Base-by-base conservation (phyloP, 2,888 invertebrate species). In the Diarsia rubi region DNA sequence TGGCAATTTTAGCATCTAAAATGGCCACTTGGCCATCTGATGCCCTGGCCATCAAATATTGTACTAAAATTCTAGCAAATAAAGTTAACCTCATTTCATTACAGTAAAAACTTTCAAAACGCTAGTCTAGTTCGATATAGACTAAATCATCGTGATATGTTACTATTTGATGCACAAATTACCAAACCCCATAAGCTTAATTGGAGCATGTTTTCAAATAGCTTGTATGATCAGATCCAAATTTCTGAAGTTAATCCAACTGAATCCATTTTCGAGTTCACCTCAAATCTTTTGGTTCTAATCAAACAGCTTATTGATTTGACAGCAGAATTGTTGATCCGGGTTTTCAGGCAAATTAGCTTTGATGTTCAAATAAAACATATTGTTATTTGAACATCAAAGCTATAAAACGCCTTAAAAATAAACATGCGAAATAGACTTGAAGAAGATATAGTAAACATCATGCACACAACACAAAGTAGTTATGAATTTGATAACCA, bases 401-500 rank as follows among this genome's bases (percentile, higher is more conserved):
- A 59, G 57, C 19, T 59, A 27, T 12, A n/a, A 14, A 60, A n/a
- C 5, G 5, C 16, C 60, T 60, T 60, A 60, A 24, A 62, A 62
- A 16, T 42, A n/a, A 42, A 42, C 62, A 62, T 42, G 62, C 62
- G 8, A 3, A 42, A n/a, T 42, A 42, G n/a, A 62, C 27, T 27
- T 57, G 27, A 1, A 27, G 27, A 57, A 27, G 27, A 16, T 19
- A 27, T 8, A 57, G 57, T 62, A 47, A 69, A 49, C 1, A 59
- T 60, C 21, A 49, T 62, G 75, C 82, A 57, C 52, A 63, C 9
- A 27, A 47, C 8, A 49, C 14, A 47, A 70, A 57, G 47, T 3
- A 44, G 14, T 57, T 57, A 66, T 70, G 52, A 69, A 75, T 27
- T 37, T 47, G 42, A 68, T 31, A 27, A 71, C 67, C n/a, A 76